phyloP scores from a whole-genome alignment of 2,888 invertebrate species.

The Eumacrocentrus americanus region DNA sequence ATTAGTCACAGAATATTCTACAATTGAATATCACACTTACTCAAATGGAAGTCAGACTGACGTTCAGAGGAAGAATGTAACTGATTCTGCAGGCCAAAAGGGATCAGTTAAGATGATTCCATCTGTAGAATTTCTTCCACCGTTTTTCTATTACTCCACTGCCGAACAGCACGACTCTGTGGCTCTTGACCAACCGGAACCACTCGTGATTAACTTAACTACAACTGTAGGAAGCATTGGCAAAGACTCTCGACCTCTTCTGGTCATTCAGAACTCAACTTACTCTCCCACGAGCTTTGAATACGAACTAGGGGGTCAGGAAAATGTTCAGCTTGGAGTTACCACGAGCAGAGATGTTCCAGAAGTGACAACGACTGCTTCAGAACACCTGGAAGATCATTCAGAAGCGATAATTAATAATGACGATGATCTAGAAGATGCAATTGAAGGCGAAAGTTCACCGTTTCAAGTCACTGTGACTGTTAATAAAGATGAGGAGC shows the following conservation, averaged over 20 bases:
- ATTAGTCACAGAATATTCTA: constrained; percentile 29
- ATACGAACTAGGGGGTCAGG: too few relatives aligned
- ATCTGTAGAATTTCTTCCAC: constrained; percentile 34
- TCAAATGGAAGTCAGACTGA: background rate
- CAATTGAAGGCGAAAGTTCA: constrained; percentile 36
- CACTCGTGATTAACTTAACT: background rate
- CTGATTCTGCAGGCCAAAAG: background rate
- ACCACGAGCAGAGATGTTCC: constrained; percentile 4
- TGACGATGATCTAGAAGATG: constrained; percentile 25
- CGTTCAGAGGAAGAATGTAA: constrained; percentile 14
- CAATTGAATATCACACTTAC: constrained; percentile 31
- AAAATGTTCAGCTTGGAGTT: constrained; percentile 23
- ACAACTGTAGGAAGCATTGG: too few relatives aligned
- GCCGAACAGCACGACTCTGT: constrained; percentile 11
- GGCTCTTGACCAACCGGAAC: background rate
- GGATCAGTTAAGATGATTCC: constrained; percentile 28
- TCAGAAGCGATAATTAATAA: background rate
- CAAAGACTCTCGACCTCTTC: too few relatives aligned
- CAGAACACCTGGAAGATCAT: background rate
- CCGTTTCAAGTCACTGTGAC: constrained; percentile 46
- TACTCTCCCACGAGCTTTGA: too few relatives aligned
- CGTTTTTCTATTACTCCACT: constrained; percentile 24
- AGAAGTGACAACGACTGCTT: background rate
- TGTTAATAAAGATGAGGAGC: constrained; percentile 37
- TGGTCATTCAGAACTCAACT: too few relatives aligned